These are phyloP conservation scores for Bombus superbus DNA, from an alignment of 1,140 invertebrate genomes.

Conservation along the genomic window DNA sequence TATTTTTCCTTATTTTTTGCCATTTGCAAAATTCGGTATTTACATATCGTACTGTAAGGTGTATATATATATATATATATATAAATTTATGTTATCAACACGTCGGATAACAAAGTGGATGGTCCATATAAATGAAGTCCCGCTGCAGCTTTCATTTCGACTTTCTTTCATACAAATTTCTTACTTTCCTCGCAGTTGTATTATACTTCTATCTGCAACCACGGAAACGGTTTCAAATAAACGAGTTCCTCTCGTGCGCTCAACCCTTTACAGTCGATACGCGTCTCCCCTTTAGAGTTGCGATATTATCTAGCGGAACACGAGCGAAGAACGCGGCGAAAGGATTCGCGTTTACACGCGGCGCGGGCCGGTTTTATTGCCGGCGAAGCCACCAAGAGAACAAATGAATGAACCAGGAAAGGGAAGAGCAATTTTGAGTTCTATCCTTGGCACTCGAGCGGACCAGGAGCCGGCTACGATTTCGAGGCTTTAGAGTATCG, in stretches of 20 bases:
- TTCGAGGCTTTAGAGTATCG: neutral
- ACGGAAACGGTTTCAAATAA: neutral
- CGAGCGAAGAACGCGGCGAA: neutral
- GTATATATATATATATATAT: too few species aligned
- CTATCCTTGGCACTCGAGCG: neutral
- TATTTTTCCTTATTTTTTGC: too few species aligned
- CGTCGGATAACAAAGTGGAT: too few species aligned
- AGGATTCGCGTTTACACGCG: conserved; percentile 11
- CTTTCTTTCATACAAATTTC: neutral
- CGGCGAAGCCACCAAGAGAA: neutral
- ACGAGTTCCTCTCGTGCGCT: neutral
- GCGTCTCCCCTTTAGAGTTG: neutral
- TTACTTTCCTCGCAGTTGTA: neutral
- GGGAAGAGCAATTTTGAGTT: conserved; percentile 18
- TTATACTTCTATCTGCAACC: neutral
- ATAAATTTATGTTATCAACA: too few species aligned
- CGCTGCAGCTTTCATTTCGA: neutral
- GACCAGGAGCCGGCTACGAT: neutral
- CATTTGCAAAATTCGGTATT: too few species aligned
- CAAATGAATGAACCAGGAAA: neutral
- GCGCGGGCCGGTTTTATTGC: conserved; percentile 26
- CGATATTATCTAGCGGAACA: conserved; percentile 26
- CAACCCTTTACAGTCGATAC: conserved; percentile 2
- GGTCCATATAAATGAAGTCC: neutral
- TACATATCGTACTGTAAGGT: too few species aligned